Evolutionary conservation across 2,113 vertebrate genomes (phyloP).

Genomic region (Martes martes): DNA sequence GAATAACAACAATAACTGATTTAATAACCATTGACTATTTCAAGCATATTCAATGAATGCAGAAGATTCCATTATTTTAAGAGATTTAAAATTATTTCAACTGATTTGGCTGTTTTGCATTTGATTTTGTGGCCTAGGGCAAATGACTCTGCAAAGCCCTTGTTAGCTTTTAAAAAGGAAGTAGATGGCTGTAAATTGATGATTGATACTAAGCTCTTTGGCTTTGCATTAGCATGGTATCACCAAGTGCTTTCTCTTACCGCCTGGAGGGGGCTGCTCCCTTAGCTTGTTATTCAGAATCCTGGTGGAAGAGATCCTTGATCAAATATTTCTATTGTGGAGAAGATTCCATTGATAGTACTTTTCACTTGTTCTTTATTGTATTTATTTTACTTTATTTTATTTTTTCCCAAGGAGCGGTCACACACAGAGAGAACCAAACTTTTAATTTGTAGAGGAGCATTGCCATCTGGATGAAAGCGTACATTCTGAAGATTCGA

Average conservation of each 20-base stretch:
- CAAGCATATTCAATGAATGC: not conserved
- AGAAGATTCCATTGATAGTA: not conserved
- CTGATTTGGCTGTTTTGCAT: slow-evolving; percentile 5
- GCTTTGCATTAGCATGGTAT: not conserved
- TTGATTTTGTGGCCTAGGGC: slow-evolving; percentile 5
- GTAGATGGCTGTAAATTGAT: not conserved
- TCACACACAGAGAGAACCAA: not conserved
- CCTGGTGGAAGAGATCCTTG: not conserved
- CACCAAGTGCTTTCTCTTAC: not conserved
- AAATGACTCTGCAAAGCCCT: not conserved
- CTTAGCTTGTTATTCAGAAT: slow-evolving; percentile 6
- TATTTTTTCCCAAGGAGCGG: not conserved
- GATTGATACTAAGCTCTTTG: not conserved
- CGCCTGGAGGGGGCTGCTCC: not conserved
- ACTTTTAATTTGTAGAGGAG: slow-evolving; percentile 35
- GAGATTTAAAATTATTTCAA: slow-evolving; percentile 39
- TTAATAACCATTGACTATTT: slow-evolving; percentile 35
- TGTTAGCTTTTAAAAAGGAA: not conserved
- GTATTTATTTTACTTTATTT: slow-evolving; percentile 20
- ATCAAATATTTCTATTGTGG: not conserved
- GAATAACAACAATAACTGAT: not conserved
- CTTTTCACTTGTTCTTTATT: slow-evolving; percentile 18
- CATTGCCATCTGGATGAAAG: not conserved
- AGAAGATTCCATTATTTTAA: slow-evolving; percentile 52
- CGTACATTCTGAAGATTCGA: slow-evolving; percentile 15